A percentile compares a stretch with the other conserved stretches of the same genome.
phyloP scores from a whole-genome alignment of 2,113 vertebrate genomes.

The Xiphophorus hellerii region DNA sequence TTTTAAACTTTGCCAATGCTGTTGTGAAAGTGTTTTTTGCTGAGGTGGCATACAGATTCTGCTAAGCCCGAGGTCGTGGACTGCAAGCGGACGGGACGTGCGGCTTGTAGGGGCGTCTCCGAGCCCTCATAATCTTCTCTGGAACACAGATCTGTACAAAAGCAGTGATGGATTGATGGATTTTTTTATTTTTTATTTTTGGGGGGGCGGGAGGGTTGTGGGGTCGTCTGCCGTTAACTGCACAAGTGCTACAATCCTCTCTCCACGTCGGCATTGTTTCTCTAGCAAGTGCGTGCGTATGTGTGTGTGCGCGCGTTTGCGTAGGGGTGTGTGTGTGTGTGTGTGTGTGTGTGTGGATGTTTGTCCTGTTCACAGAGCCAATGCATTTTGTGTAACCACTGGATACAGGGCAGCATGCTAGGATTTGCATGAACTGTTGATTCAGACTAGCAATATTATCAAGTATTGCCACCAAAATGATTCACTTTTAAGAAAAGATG shows the following conservation, averaged over 20 bases:
- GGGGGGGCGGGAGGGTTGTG: not conserved
- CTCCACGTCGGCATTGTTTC: constrained; percentile 64
- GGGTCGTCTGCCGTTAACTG: constrained; percentile 70
- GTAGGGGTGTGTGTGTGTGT: constrained; percentile 23
- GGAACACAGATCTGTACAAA: constrained; percentile 62
- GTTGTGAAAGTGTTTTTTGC: constrained; percentile 80
- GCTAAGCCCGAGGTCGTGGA: constrained; percentile 73
- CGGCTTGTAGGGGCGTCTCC: constrained; percentile 43
- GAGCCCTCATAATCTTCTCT: constrained; percentile 54
- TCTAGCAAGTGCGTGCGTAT: constrained; percentile 60
- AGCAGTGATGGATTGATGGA: constrained; percentile 60
- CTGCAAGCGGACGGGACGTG: constrained; percentile 62
- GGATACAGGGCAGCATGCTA: constrained; percentile 80
- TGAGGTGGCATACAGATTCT: constrained; percentile 75
- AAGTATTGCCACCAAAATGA: constrained; percentile 80
- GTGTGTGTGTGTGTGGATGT: constrained; percentile 52
- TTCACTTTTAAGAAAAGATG: constrained; percentile 67
- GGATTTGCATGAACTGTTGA: constrained; percentile 84
- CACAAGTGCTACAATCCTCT: constrained; percentile 74
- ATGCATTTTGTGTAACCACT: constrained; percentile 78
- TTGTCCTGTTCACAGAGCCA: constrained; percentile 75
- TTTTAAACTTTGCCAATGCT: constrained; percentile 74
- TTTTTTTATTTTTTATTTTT: constrained; percentile 13
- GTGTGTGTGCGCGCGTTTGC: constrained; percentile 8
- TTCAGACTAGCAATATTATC: constrained; percentile 86